Percentiles rank a stretch among this genome's conserved stretches.
Conservation (phyloP, 2,888 invertebrate species). For the Troilus luridus region DNA sequence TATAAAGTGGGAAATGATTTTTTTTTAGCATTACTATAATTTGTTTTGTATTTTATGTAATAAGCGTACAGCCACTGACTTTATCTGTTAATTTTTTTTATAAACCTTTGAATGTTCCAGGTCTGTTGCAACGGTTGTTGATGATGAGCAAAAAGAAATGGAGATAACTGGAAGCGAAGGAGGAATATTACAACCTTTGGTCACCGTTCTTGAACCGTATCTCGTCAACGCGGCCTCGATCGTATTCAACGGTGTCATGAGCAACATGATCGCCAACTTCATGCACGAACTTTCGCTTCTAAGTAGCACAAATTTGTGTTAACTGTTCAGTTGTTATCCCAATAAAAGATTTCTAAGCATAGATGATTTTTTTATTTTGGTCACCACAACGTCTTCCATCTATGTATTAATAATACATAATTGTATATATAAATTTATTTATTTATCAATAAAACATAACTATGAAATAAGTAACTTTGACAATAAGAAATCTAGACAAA, state of each 20-base stretch:
- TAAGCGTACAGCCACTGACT: background rate
- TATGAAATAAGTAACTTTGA: too few species aligned
- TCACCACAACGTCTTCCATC: background rate
- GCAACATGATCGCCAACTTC: conserved; percentile 58
- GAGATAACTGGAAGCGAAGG: conserved; percentile 5
- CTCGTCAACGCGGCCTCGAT: conserved; percentile 55
- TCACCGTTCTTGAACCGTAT: conserved; percentile 58
- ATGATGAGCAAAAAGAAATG: conserved; percentile 40
- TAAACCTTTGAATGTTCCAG: background rate
- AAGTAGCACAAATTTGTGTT: conserved; percentile 51
- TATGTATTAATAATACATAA: background rate
- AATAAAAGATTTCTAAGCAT: background rate
- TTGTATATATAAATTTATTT: too few species aligned
- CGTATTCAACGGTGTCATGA: conserved; percentile 60
- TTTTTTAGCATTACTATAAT: background rate
- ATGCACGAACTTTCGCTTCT: conserved; percentile 61
- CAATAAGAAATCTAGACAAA: too few species aligned
- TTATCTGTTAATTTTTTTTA: background rate
- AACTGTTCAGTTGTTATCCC: background rate
- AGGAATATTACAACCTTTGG: conserved; percentile 57
- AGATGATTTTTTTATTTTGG: background rate
- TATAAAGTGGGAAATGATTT: background rate
- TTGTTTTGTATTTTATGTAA: background rate
- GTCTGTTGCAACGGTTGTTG: background rate
- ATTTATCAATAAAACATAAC: too few species aligned